Base-by-base conservation (phyloP, 2,113 vertebrate species). In the Diphyllodes magnificus region DNA sequence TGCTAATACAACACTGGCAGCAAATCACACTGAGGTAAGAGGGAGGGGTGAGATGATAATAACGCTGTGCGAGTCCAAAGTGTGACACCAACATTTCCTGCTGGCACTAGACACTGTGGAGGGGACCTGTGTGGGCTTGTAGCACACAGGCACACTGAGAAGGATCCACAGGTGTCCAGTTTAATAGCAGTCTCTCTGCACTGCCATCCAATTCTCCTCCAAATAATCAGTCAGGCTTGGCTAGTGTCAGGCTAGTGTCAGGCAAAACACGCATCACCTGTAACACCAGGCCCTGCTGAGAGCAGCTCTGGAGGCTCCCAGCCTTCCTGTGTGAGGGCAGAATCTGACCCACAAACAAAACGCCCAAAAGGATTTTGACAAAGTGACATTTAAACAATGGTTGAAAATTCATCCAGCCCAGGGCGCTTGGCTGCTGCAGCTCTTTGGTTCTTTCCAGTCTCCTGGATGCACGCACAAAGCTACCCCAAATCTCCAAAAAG, bases 91-190 rank as follows among this genome's bases (percentile, higher is more conserved):
- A 59, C 65, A 78, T 18, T 37, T 31, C 90, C 82, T 64, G 88
- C 80, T 90, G 88, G 77, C 84, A n/a, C n/a, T 3, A 90, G 92
- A 16, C 40, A 22, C 76, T 53, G 20, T 49, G 71, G 64, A 90
- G 92, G 60, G 86, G 92, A 75, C 88, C 80, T 92, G 94, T 61
- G 65, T 47, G 79, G 90, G 92, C 96, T 96, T 96, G 95, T 60
- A 88, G 65, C 72, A 71, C 51, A 24, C 35, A 54, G 42, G 40
- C 75, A 70, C 28, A 53, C 64, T 37, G 90, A 78, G 88, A 60
- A 42, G 60, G 40, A 96, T 92, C 96, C 88, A 44, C 80, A 88
- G 90, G 92, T 69, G 82, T 51, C 88, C 13, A 0, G 60, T 92
- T 92, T 94, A 96, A 95, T 86, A 93, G 37, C 93, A 81, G 23